Conservation (phyloP, 2,888 invertebrate genomes). For the Drosophila multiciliata region DNA sequence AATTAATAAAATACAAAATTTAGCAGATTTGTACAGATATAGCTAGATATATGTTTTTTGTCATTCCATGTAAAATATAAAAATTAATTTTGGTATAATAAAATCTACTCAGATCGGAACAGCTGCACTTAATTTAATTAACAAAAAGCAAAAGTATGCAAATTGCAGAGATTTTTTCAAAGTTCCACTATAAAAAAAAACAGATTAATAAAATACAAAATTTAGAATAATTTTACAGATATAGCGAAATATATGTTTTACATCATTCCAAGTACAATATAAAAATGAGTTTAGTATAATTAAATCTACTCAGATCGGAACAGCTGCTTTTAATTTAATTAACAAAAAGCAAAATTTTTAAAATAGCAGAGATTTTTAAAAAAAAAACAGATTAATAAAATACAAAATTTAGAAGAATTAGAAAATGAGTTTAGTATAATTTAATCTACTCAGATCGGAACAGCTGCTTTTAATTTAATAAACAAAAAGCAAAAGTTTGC, state of each 20-base stretch:
- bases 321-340: too few species aligned
- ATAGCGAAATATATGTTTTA: too few species aligned
- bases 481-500: too few species aligned
- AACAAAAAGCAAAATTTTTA: too few species aligned
- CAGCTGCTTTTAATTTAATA: too few species aligned
- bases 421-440: too few species aligned
- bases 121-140: too few species aligned
- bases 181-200: not conserved
- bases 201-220: too few species aligned
- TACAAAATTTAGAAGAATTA: not conserved
- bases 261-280: too few species aligned
- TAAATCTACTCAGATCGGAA: not conserved
- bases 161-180: not conserved
- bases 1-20: not conserved
- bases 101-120: too few species aligned
- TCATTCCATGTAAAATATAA: not conserved
- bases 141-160: not conserved
- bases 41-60: not conserved
- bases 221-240: not conserved
- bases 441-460: not conserved
- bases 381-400: not conserved
- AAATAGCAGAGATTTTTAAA: not conserved
- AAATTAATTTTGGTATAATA: too few species aligned
- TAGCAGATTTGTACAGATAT: not conserved
- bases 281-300: too few species aligned